Percentiles rank a stretch among this genome's conserved stretches.
These are phyloP conservation scores for Argyrosomus regius DNA, from an alignment of 2,797 vertebrate genomes.

Conservation along the genomic window DNA sequence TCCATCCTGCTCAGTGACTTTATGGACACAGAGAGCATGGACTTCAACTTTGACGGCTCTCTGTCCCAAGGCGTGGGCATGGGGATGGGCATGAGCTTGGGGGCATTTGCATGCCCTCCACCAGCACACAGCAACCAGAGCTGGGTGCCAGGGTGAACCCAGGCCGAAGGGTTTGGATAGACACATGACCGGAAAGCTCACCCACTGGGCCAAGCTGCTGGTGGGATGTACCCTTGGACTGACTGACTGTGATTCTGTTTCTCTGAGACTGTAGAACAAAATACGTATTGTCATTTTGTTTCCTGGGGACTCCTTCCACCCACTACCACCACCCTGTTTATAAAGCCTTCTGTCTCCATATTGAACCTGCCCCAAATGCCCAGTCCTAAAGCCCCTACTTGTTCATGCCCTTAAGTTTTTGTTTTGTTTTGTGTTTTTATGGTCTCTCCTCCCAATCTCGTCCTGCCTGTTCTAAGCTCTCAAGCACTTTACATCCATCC, in stretches of 20 bases:
- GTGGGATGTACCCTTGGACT: slow-evolving; percentile 73
- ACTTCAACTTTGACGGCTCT: slow-evolving; percentile 96
- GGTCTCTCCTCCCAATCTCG: slow-evolving; percentile 54
- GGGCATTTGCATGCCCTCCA: slow-evolving; percentile 92
- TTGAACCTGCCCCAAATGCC: slow-evolving; percentile 55
- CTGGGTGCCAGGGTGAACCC: slow-evolving; percentile 96
- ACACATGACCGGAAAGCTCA: slow-evolving; percentile 57
- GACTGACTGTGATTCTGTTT: slow-evolving; percentile 80
- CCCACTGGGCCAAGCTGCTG: slow-evolving; percentile 57
- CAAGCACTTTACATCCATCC: slow-evolving; percentile 85
- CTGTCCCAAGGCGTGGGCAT: slow-evolving; percentile 96
- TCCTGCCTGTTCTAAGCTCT: slow-evolving; percentile 76
- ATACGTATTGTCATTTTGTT: slow-evolving; percentile 77
- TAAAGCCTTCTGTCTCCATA: slow-evolving; percentile 65
- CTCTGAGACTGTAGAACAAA: slow-evolving; percentile 72
- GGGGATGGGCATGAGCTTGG: slow-evolving; percentile 93
- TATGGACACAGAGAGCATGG: slow-evolving; percentile 95
- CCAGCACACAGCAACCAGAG: slow-evolving; percentile 96
- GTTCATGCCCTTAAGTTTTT: slow-evolving; percentile 57
- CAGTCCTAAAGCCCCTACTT: slow-evolving; percentile 38
- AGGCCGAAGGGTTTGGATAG: slow-evolving; percentile 39
- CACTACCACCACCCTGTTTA: slow-evolving; percentile 48
- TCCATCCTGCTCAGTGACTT: slow-evolving; percentile 97
- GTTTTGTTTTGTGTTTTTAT: slow-evolving; percentile 38
- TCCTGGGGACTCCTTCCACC: slow-evolving; percentile 65